Evolutionary conservation across 2,888 invertebrate species (phyloP).

Genomic region (Sepiola atlantica): DNA sequence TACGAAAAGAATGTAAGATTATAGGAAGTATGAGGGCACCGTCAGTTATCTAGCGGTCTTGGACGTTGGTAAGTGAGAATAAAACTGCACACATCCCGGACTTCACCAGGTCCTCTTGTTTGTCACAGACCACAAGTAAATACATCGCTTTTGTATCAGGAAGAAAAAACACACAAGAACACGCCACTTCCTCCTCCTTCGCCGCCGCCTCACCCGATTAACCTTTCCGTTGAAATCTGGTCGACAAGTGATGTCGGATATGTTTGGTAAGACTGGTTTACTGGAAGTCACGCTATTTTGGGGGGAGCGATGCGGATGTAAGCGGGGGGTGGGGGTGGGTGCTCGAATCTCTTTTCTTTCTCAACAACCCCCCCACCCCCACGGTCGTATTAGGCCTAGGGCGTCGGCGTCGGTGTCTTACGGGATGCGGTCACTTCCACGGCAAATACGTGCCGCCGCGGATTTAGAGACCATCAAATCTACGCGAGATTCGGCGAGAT

Average conservation of each 20-base stretch:
- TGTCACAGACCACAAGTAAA: background rate
- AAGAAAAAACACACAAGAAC: background rate
- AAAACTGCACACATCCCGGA: background rate
- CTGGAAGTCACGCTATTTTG: background rate
- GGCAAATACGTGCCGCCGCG: background rate
- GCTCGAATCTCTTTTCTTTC: background rate
- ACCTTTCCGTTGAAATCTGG: slow-evolving; percentile 23
- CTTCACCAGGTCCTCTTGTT: background rate
- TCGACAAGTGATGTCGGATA: slow-evolving; percentile 32
- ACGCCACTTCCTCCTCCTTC: too few species aligned
- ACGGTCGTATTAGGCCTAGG: background rate
- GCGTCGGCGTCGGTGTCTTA: background rate
- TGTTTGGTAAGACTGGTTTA: background rate
- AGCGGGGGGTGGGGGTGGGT: too few species aligned
- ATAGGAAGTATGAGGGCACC: background rate
- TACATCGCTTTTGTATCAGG: background rate
- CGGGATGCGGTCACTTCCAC: background rate
- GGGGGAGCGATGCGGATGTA: too few species aligned
- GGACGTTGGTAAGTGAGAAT: background rate
- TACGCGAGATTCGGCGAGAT: background rate
- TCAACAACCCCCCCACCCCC: background rate
- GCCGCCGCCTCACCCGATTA: slow-evolving; percentile 14
- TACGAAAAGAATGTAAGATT: too few species aligned
- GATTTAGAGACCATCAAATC: background rate
- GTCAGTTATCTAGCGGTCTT: background rate